Evolutionary conservation across 2,113 vertebrate species (phyloP), one percentile per base, ranked within the genome.

Genomic region (Hylia prasina): DNA sequence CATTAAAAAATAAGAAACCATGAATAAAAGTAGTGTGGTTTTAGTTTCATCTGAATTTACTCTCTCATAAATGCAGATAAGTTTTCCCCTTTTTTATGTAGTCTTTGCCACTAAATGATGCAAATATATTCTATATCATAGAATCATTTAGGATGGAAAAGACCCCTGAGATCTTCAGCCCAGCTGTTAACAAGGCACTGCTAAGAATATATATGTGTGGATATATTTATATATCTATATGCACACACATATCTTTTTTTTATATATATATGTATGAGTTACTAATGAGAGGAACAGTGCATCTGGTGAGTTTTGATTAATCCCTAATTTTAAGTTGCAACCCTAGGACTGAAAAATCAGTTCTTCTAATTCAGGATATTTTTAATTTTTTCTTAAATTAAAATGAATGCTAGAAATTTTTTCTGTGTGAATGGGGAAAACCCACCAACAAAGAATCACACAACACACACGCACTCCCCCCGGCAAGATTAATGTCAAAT

Each of bases 171-270:
- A 33, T 53, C 33, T 44, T 87, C 45, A 60, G 63, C 23, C 44
- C 27, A 28, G 47, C 21, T 69, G 18, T 39, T 28, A 45, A 15
- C 15, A 25, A 3, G 6, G 45, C 37, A 60, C 27, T 69, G 33
- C 33, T 53, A 60, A 33, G 12, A 53, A 60, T 17, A 44, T 22
- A 5, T 17, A 13, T 37, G 2, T 57, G 13, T 50, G 57, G 51
- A 13, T 78, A 9, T 48, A 16, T 45, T 37, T 58, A 9, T 39
- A 28, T 35, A 33, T 15, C 20, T 13, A 5, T 30, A 22, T 9
- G 11, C 21, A n/a, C 27, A 68, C 14, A 25, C 0, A 3, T 3
- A 10, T 25, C 2, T 6, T 7, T 22, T 16, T 24, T 28, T 3
- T 28, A 10, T 23, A 18, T 4, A 13, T 19, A 1, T 7, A 40